These are phyloP conservation scores for Ommatoiulus sabulosus DNA, from an alignment of 2,888 invertebrate species.

Conservation along the genomic window DNA sequence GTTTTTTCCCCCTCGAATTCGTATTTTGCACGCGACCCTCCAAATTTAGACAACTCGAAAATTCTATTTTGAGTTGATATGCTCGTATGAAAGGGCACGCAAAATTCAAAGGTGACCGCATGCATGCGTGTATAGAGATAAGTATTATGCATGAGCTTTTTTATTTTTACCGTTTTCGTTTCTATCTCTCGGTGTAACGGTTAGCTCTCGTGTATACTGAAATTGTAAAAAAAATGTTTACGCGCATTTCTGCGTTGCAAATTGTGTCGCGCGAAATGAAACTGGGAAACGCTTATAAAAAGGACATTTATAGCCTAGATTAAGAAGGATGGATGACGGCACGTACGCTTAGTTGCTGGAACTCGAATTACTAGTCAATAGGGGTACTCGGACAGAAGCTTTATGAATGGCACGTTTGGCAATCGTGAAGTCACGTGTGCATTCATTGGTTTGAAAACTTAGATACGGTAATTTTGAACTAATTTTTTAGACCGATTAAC, in stretches of 20 bases:
- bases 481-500: too few species aligned
- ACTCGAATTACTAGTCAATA: not conserved
- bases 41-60: not conserved
- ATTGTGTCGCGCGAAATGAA: not conserved
- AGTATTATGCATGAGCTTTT: not conserved
- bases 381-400: too few species aligned
- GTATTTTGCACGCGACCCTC: not conserved
- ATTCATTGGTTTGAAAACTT: too few species aligned
- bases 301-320: not conserved
- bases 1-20: not conserved
- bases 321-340: not conserved
- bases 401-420: too few species aligned
- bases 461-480: too few species aligned
- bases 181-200: not conserved
- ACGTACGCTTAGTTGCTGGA: not conserved
- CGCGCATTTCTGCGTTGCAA: not conserved
- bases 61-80: not conserved
- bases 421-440: too few species aligned
- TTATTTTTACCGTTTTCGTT: conserved; percentile 6
- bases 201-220: not conserved
- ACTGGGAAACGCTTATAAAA: not conserved
- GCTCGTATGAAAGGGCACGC: not conserved
- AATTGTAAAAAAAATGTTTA: not conserved
- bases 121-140: not conserved
- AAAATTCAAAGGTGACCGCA: not conserved